phyloP scores from a whole-genome alignment of 1,140 invertebrate species.

The Eurytemora carolleeae region DNA sequence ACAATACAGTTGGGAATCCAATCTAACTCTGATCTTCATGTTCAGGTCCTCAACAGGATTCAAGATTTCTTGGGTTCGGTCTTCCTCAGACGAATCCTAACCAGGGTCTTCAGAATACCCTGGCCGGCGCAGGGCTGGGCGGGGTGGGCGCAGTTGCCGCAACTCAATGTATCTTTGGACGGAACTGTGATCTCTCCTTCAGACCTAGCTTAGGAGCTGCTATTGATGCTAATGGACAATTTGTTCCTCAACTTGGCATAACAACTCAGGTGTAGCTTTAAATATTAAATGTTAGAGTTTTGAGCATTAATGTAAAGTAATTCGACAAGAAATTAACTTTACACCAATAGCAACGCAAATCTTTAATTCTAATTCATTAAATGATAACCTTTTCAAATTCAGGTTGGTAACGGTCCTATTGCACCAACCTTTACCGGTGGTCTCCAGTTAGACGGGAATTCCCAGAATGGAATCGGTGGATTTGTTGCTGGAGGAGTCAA shows the following conservation, averaged over 20 bases:
- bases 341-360: no score
- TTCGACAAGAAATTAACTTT: no score
- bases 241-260: background rate
- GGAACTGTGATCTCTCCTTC: background rate
- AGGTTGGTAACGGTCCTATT: background rate
- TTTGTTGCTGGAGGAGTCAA: background rate
- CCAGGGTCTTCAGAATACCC: background rate
- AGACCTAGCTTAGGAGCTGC: background rate
- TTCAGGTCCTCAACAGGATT: background rate
- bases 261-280: no score
- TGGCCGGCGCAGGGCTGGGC: background rate
- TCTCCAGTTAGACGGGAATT: background rate
- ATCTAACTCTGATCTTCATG: background rate
- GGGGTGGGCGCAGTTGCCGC: background rate
- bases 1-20: no score
- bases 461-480: background rate
- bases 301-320: no score
- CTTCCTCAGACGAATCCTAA: background rate
- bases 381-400: no score
- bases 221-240: background rate
- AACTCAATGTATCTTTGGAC: background rate
- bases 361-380: no score
- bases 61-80: background rate
- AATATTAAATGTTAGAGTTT: no score
- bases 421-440: background rate